Conservation (phyloP, 2,888 invertebrate species). For the Ptychoptera contaminata region DNA sequence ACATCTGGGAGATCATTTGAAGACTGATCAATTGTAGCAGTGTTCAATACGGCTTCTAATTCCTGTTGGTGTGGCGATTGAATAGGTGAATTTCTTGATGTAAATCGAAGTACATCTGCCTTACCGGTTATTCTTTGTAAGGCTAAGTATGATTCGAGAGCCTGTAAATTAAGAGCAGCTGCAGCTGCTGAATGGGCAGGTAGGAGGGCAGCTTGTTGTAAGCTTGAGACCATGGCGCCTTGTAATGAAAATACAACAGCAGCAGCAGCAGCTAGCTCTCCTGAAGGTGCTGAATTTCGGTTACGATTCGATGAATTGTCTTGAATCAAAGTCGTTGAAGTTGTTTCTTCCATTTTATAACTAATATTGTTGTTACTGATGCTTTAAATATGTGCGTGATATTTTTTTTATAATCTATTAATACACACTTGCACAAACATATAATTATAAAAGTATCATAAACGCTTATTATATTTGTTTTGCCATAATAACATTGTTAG, state of each 20-base stretch:
- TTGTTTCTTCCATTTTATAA: too few species aligned
- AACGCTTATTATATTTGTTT: too few species aligned
- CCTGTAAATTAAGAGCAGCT: constrained; percentile 70
- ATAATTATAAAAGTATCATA: too few species aligned
- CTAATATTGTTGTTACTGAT: too few species aligned
- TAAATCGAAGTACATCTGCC: constrained; percentile 47
- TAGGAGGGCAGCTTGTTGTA: constrained; percentile 68
- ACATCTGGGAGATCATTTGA: constrained; percentile 46
- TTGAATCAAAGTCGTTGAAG: too few species aligned
- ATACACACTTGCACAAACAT: too few species aligned
- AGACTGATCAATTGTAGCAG: background rate
- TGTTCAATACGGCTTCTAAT: background rate
- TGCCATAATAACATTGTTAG: too few species aligned
- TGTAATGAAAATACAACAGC: constrained; percentile 67
- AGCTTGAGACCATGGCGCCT: constrained; percentile 68
- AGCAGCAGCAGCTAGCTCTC: constrained; percentile 40
- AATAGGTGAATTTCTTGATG: constrained; percentile 3
- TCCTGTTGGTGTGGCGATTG: constrained; percentile 8
- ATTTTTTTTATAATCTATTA: too few species aligned
- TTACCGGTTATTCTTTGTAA: constrained; percentile 60
- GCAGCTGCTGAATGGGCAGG: constrained; percentile 73
- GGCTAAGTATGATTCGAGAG: constrained; percentile 71
- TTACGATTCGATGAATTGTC: too few species aligned
- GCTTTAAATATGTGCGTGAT: too few species aligned
- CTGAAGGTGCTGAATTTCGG: constrained; percentile 23